phyloP scores from a whole-genome alignment of 2,113 vertebrate genomes.

The Chrysochloris asiatica region DNA sequence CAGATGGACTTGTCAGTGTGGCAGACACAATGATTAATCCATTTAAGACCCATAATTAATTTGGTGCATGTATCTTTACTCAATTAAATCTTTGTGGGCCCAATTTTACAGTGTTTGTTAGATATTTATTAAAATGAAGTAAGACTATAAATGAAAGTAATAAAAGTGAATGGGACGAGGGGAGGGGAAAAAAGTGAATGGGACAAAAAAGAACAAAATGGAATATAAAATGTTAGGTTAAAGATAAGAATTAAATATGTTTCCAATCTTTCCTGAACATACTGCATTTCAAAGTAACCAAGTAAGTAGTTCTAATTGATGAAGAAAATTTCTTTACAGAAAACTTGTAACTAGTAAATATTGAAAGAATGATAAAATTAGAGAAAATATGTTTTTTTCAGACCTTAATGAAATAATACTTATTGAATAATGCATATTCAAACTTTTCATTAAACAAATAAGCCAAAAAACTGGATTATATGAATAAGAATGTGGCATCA shows the following conservation, averaged over 20 bases:
- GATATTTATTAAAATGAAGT: conserved; percentile 1
- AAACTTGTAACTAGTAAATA: too few species aligned
- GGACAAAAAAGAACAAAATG: too few species aligned
- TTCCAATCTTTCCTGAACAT: background rate
- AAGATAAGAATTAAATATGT: background rate
- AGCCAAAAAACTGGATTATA: too few species aligned
- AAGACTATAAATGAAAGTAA: background rate
- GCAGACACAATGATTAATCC: background rate
- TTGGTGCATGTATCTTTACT: background rate
- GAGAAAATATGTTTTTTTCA: too few species aligned
- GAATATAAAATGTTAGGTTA: background rate
- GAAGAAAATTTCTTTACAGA: background rate
- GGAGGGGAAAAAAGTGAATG: too few species aligned
- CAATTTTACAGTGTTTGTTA: background rate
- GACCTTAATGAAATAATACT: too few species aligned
- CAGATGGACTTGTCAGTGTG: background rate
- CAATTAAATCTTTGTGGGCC: background rate
- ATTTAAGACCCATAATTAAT: background rate
- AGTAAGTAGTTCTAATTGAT: background rate
- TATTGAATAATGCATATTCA: too few species aligned
- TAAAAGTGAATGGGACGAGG: background rate
- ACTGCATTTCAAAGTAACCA: background rate
- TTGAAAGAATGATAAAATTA: too few species aligned
- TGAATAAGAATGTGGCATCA: too few species aligned
- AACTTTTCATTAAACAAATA: too few species aligned